These are phyloP conservation scores for Ceratotherium simum DNA, from an alignment of 2,113 vertebrate genomes.

Conservation along the genomic window DNA sequence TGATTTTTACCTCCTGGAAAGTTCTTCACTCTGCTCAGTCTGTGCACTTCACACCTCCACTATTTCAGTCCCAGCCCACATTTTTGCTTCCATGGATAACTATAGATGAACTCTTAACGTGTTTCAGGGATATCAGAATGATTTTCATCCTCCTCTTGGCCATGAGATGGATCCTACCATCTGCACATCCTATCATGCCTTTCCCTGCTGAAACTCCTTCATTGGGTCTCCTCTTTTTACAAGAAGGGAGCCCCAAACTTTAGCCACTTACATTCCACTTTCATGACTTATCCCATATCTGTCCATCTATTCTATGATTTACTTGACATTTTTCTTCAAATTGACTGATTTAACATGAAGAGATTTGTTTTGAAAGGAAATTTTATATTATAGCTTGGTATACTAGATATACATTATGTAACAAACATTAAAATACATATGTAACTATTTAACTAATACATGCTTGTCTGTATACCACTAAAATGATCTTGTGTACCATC, in stretches of 20 bases:
- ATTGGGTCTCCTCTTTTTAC: neutral
- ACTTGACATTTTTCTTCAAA: conserved; percentile 2
- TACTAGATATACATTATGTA: neutral
- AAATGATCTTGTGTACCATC: neutral
- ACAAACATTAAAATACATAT: neutral
- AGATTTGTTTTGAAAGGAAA: conserved; percentile 1
- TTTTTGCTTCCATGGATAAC: neutral
- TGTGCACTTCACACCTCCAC: neutral
- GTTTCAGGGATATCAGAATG: neutral
- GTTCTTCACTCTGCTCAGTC: neutral
- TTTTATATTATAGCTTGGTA: neutral
- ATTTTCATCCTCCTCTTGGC: neutral
- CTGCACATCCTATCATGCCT: neutral
- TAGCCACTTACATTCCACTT: neutral
- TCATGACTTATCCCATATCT: neutral
- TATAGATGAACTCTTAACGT: neutral
- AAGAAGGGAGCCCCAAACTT: neutral
- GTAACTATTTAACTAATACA: neutral
- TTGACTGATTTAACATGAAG: neutral
- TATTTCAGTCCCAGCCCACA: neutral
- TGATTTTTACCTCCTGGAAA: neutral
- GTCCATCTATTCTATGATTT: neutral
- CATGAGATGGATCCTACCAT: accelerated
- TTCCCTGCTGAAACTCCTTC: neutral
- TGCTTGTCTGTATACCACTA: neutral